These are phyloP conservation scores for Bubalus kerabau DNA, from an alignment of 2,113 vertebrate genomes.

Conservation along the genomic window DNA sequence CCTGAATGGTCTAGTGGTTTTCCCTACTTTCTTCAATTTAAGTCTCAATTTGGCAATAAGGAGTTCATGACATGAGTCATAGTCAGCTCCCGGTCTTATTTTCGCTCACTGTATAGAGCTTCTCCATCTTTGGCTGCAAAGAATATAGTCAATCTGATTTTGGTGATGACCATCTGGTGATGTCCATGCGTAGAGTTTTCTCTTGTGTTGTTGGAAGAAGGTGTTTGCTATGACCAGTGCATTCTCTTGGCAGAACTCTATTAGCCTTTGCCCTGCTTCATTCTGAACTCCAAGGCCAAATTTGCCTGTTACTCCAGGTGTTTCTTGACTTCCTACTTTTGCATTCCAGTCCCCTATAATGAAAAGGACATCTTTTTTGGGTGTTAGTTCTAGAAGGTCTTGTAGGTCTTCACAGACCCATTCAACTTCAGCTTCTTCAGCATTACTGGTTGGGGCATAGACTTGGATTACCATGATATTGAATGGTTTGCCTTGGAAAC, in stretches of 20 bases:
- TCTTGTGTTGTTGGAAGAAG: not conserved
- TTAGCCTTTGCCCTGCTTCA: not conserved
- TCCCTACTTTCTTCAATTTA: not conserved
- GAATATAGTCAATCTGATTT: not conserved
- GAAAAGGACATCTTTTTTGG: not conserved
- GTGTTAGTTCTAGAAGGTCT: not conserved
- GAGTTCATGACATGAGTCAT: not conserved
- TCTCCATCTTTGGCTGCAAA: not conserved
- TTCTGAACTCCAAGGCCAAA: not conserved
- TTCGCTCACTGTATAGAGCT: not conserved
- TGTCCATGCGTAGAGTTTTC: not conserved
- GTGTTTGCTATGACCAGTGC: not conserved
- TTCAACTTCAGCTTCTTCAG: not conserved
- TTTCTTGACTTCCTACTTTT: not conserved
- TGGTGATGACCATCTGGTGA: not conserved
- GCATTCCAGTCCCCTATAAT: not conserved
- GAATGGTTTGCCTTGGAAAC: not conserved
- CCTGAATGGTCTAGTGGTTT: no score
- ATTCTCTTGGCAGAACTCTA: not conserved
- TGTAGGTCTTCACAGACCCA: rapidly evolving
- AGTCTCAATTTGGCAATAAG: not conserved
- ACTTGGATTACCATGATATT: not conserved
- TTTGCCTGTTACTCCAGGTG: not conserved
- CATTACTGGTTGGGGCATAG: not conserved
- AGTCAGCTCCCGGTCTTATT: not conserved